Conservation (phyloP, 2,113 vertebrate species). For the Cygnus buccinator region DNA sequence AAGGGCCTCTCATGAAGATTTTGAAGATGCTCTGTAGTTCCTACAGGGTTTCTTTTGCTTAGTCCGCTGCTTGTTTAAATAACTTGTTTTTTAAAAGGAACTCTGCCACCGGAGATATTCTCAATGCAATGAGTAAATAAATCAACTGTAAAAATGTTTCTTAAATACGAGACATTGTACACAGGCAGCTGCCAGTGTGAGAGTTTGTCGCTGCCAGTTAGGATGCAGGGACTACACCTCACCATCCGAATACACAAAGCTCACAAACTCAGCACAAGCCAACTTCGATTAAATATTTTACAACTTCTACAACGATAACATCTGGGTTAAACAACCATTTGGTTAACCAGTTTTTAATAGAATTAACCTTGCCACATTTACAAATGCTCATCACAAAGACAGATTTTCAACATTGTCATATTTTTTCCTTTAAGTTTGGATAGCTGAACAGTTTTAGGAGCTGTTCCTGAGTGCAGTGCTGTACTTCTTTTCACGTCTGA, state of each 20-base stretch:
- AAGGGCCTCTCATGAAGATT: neutral
- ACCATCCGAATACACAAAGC: slow-evolving; percentile 36
- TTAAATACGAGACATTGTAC: slow-evolving; percentile 47
- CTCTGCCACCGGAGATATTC: neutral
- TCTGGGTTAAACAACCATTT: neutral
- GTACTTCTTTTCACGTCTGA: neutral
- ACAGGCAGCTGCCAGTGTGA: slow-evolving; percentile 40
- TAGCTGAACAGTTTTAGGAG: neutral
- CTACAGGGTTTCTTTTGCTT: neutral
- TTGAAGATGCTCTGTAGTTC: neutral
- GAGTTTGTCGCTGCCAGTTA: neutral
- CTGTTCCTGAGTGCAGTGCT: neutral
- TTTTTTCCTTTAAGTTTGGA: neutral
- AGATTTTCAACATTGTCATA: neutral
- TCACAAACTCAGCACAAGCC: neutral
- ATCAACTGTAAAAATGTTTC: slow-evolving; percentile 25
- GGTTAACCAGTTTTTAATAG: neutral
- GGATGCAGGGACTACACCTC: neutral
- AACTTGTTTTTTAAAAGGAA: neutral
- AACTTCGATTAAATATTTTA: slow-evolving; percentile 52
- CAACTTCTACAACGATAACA: neutral
- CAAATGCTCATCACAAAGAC: neutral
- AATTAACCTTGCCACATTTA: neutral
- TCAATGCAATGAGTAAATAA: slow-evolving; percentile 40
- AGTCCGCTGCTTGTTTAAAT: neutral